A percentile compares a stretch with the other conserved stretches of the same genome.
phyloP scores from a whole-genome alignment of 1,140 invertebrate genomes.

The Aporrectodea caliginosa region DNA sequence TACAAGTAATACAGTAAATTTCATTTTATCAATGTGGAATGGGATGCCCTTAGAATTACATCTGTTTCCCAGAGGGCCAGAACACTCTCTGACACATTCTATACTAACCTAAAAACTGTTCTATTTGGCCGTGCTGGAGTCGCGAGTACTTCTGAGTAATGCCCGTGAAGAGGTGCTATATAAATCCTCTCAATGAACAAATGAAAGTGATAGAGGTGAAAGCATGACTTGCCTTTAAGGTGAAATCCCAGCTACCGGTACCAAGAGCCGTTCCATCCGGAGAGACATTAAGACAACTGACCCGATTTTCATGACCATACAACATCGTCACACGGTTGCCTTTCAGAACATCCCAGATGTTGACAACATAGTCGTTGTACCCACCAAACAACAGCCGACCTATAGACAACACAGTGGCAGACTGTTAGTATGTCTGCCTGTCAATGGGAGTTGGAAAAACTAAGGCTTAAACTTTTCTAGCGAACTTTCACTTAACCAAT shows the following conservation, averaged over 20 bases:
- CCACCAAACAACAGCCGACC: conserved; percentile 93
- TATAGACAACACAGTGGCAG: too few species aligned
- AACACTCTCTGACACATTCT: not conserved
- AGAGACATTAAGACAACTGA: conserved; percentile 88
- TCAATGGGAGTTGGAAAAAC: too few species aligned
- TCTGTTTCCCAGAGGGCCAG: not conserved
- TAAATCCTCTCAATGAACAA: not conserved
- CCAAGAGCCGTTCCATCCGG: conserved; percentile 96
- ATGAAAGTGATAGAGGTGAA: not conserved
- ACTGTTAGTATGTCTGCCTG: too few species aligned
- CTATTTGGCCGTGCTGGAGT: too few species aligned
- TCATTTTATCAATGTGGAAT: too few species aligned
- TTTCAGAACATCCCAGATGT: conserved; percentile 98
- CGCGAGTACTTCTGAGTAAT: too few species aligned
- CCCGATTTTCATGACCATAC: conserved; percentile 96
- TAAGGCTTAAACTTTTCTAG: too few species aligned
- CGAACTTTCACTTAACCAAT: too few species aligned
- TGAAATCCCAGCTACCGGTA: conserved; percentile 97
- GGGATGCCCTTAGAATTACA: too few species aligned
- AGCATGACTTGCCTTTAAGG: conserved; percentile 69
- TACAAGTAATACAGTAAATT: too few species aligned
- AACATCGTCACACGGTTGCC: conserved; percentile 82
- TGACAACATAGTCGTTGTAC: conserved; percentile 98
- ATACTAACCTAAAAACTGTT: too few species aligned
- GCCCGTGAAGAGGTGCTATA: too few species aligned